Evolutionary conservation across 2,113 vertebrate genomes (phyloP), one percentile per base, ranked within the genome.

Genomic region (Pomatorhinus ruficollis): DNA sequence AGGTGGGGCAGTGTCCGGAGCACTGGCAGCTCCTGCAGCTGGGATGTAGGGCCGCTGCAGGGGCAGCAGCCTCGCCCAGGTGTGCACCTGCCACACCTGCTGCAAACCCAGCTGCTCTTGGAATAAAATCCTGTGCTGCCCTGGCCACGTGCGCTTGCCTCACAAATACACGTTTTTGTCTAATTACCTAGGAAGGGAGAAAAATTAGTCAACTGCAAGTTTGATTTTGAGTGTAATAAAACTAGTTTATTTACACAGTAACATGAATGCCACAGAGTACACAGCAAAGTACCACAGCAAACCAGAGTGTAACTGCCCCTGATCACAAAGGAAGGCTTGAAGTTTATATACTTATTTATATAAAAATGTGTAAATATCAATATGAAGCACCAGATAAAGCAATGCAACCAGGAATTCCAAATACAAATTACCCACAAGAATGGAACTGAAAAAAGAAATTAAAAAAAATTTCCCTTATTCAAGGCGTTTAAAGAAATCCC

Each of bases 201-300:
- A 85, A 87, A 95, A 35, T 14, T 35, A 49, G 27, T 71, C 21
- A 5, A 37, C 35, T 10, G 28, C 60, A 71, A 11, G 30, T 57
- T 57, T 74, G 69, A 52, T 52, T 81, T 91, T 80, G 89, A 94
- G 90, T 96, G 97, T 97, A 98, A 97, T 96, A 98, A 98, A 98
- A 97, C 91, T 89, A 96, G 76, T 98, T 98, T 98, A 98, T 98
- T 98, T 98, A 98, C 98, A 98, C 81, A 98, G 96, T 98, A 97
- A 98, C 95, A 95, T 93, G 98, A 96, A 97, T 95, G 98, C 97
- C 98, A 98, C 97, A 94, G 97, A 98, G 92, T 97, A 97, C 95
- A 98, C 97, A 97, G 98, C 97, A 98, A 98, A 98, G 97, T 98
- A 98, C 98, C 98, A 98, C 98, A 98, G 98, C 98, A 98, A 98